Base-by-base conservation (phyloP, 1,140 invertebrate genomes). In the Pogonomyrmex californicus region DNA sequence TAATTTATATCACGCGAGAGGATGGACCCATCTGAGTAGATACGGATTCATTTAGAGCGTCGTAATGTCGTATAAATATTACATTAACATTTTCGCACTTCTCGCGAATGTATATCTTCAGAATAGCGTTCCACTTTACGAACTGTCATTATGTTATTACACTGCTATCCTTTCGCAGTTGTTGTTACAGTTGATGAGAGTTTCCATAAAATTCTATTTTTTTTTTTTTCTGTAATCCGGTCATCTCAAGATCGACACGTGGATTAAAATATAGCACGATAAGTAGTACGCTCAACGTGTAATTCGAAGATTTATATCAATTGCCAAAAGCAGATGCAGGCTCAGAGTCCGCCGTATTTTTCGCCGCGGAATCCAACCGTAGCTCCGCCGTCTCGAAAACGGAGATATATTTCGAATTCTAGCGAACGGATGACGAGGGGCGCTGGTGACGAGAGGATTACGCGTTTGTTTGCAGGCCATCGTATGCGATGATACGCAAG, bases 371-470 rank as follows among this genome's bases (percentile, higher is more conserved):
- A 68, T 77, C 56, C 86, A 49, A 71, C 23, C n/a, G 65, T 56
- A 47, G 47, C 41, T n/a, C 41, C 17, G 49, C 9, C 70, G 47
- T 33, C 60, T 56, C 41, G 36, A 10, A 65, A 60, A 49, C 54
- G 66, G 33, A 76, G 85, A 33, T 87, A 87, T 88, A 89, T 83
- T 88, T 91, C 58, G 78, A 87, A 87, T 87, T 86, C 76, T 62
- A 66, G 36, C 63, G 82, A 62, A 76, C 87, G 71, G 85, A 36
- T 90, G 81, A 89, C 66, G 23, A n/a, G n/a, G 66, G 77, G 71
- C 68, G 62, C 54, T 58, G 83, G 91, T 88, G 93, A 91, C 87
- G 91, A 93, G 89, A 91, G 94, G 93, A 94, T 94, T 94, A 94
- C 92, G 92, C 92, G 91, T 93, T 93, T 91, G 91, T 93, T 93